Base-by-base conservation (phyloP, 2,113 vertebrate genomes). In the Forbesichthys papilliferus region DNA sequence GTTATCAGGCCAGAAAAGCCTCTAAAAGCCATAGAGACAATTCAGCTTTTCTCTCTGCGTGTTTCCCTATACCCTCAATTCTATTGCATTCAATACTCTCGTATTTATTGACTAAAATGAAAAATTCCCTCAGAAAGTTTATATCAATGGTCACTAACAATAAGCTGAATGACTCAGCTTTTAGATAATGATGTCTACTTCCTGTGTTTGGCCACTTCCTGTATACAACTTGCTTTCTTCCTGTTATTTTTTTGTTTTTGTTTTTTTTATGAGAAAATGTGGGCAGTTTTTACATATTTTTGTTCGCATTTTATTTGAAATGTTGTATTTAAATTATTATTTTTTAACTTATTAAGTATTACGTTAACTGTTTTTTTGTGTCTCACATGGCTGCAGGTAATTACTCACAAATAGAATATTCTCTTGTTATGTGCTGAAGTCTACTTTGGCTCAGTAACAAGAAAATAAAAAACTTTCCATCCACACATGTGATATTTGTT, bases 141-240 rank as follows among this genome's bases (percentile, higher is more conserved):
- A 60, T 90, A 87, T 89, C 91, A 88, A 88, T 88, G 86, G 80
- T 91, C 86, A 92, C 88, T 90, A 89, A 91, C 86, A 89, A 89
- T 87, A 84, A 83, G 86, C 88, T 84, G 69, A 88, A 74, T 68
- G 42, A 75, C 75, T 86, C 83, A 74, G 90, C 88, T 86, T 93
- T 91, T 91, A 75, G 91, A 87, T 84, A 3, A 84, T 36, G 66
- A 86, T 84, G 82, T 91, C 74, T 67, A 71, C 83, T 80, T 80
- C 53, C 53, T 88, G 81, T 88, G 77, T 82, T 78, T 78, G 76
- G 86, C 81, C 64, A 57, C 65, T 85, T 84, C 79, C 80, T 86
- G 78, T 82, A 82, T 74, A 82, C 76, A 71, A 81, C 73, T 85
- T 78, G 62, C 66, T 83, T 62, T 78, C 75, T 85, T 76, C 69